A percentile compares a stretch with the other conserved stretches of the same genome.
These are phyloP conservation scores for Steinernema feltiae DNA, from an alignment of 1,140 invertebrate species.

Conservation along the genomic window DNA sequence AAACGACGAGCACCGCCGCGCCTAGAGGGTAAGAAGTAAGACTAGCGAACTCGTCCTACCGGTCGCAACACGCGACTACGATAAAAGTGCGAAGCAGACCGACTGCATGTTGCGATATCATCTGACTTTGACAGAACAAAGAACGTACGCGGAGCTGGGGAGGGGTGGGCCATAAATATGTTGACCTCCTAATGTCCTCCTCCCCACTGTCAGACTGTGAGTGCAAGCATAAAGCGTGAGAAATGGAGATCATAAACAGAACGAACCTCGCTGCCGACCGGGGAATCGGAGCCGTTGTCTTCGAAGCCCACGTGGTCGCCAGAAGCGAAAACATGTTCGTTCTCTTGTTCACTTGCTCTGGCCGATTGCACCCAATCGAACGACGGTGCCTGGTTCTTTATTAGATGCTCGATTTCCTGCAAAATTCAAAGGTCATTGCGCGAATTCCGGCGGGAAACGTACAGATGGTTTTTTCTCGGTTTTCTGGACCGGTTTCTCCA, in stretches of 20 bases:
- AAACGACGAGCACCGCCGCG: too few relatives aligned
- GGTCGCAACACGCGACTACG: not conserved
- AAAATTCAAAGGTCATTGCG: too few relatives aligned
- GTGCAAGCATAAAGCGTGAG: not conserved
- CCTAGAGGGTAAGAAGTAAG: not conserved
- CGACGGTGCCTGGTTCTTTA: not conserved
- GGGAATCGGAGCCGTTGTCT: not conserved
- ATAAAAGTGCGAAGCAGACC: not conserved
- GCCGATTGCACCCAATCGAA: not conserved
- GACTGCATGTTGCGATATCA: constrained; percentile 11
- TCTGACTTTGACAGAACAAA: constrained; percentile 10
- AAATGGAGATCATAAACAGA: not conserved
- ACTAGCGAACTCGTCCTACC: too few relatives aligned
- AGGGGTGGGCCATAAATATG: not conserved
- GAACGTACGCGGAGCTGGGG: not conserved
- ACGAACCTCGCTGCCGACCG: not conserved
- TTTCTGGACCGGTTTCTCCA: not conserved
- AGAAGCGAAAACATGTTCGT: not conserved
- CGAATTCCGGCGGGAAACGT: too few relatives aligned
- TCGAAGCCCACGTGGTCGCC: not conserved
- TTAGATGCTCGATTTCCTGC: not conserved
- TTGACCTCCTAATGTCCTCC: not conserved
- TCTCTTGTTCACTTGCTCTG: not conserved
- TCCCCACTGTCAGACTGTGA: not conserved
- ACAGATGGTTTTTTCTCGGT: too few relatives aligned